phyloP scores from a whole-genome alignment of 2,888 invertebrate species.

The Nomada hirtipes region DNA sequence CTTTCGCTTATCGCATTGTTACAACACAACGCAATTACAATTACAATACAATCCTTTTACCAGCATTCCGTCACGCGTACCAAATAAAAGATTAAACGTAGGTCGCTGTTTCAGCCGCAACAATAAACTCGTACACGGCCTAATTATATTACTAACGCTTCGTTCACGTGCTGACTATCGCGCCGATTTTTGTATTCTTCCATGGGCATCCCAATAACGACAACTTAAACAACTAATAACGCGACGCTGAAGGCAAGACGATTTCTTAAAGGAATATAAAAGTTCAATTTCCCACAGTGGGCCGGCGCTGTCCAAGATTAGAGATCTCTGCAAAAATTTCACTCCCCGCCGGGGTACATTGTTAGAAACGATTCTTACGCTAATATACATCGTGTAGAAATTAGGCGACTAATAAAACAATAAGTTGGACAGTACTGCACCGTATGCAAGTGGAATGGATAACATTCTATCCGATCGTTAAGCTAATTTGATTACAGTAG shows the following conservation, averaged over 20 bases:
- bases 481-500: too few species aligned
- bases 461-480: neutral
- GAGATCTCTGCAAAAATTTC: neutral
- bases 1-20: neutral
- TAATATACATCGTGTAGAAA: too few species aligned
- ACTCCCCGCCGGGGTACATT: too few species aligned
- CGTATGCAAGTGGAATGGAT: neutral
- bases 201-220: too few species aligned
- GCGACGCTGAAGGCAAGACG: neutral
- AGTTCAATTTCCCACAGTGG: neutral
- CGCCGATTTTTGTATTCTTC: neutral
- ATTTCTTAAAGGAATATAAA: neutral
- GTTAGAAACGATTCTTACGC: too few species aligned
- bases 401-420: neutral
- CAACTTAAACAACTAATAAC: slow-evolving; percentile 4
- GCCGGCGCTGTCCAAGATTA: neutral
- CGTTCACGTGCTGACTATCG: neutral
- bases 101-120: slow-evolving; percentile 33
- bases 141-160: neutral
- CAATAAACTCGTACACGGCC: slow-evolving; percentile 9
- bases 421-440: neutral
- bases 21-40: neutral
- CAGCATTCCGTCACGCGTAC: neutral
- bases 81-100: slow-evolving; percentile 49
- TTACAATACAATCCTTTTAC: too few species aligned